Evolutionary conservation across 2,797 vertebrate species (phyloP).

Genomic region (Myotis findleyi): DNA sequence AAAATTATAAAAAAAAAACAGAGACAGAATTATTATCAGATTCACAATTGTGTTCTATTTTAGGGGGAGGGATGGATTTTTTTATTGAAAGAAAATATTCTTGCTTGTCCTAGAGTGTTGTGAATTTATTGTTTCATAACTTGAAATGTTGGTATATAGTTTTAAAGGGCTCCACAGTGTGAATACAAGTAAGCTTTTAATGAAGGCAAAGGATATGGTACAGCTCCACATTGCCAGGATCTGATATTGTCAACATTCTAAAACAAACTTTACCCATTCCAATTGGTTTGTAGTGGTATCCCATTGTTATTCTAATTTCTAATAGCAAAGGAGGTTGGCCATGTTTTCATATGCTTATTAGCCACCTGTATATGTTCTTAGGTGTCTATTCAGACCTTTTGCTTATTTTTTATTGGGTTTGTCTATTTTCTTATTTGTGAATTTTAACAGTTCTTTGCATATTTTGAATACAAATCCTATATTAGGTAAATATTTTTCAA

Average conservation of each 20-base stretch:
- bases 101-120: neutral
- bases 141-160: neutral
- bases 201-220: neutral
- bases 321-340: neutral
- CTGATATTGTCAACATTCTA: neutral
- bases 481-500: neutral
- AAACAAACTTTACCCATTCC: neutral
- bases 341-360: neutral
- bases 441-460: neutral
- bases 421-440: neutral
- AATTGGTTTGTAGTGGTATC: neutral
- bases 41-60: neutral
- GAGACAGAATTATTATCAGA: neutral
- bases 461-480: neutral
- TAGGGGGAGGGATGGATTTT: neutral
- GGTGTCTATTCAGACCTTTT: neutral
- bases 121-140: neutral
- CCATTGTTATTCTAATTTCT: neutral
- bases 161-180: neutral
- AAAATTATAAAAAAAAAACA: conserved; percentile 17
- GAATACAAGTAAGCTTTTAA: neutral
- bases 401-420: neutral
- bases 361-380: neutral
- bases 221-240: neutral
- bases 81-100: neutral